phyloP scores from a whole-genome alignment of 1,140 invertebrate genomes.

The Musca domestica region DNA sequence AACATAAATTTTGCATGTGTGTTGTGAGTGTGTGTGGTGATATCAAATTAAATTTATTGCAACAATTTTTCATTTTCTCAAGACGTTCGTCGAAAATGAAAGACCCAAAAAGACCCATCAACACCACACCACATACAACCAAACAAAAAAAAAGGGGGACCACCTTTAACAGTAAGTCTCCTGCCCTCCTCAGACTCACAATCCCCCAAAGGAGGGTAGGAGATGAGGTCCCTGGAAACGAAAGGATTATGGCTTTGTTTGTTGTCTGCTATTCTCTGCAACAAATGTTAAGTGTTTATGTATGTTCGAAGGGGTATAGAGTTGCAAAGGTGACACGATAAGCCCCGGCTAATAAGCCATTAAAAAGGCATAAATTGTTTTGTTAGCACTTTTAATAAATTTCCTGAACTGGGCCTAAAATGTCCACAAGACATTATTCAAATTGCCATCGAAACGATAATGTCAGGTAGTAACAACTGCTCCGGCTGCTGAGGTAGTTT shows the following conservation, averaged over 20 bases:
- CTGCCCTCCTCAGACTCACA: too few species aligned
- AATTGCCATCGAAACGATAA: too few species aligned
- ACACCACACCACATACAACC: not conserved
- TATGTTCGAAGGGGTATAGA: not conserved
- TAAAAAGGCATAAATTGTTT: constrained; percentile 20
- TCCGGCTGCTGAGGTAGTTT: too few species aligned
- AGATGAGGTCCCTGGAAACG: not conserved
- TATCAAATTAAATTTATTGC: constrained; percentile 18
- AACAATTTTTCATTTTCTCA: constrained; percentile 15
- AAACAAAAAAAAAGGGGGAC: not conserved
- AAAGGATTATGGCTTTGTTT: not conserved
- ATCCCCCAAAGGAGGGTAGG: not conserved
- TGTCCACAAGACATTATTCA: too few species aligned
- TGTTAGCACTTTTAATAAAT: constrained; percentile 20
- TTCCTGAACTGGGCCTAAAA: not conserved
- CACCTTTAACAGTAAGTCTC: constrained; percentile 10
- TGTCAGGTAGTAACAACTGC: too few species aligned
- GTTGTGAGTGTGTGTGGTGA: not conserved
- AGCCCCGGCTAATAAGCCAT: constrained; percentile 15
- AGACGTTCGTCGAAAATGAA: not conserved
- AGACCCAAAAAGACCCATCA: not conserved
- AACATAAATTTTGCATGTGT: too few species aligned
- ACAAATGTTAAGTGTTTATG: not conserved
- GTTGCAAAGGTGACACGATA: constrained; percentile 12
- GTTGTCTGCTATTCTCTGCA: not conserved